A percentile compares a stretch with the other conserved stretches of the same genome.
Evolutionary conservation across 2,797 vertebrate genomes (phyloP).

Genomic region (Anabas testudineus): DNA sequence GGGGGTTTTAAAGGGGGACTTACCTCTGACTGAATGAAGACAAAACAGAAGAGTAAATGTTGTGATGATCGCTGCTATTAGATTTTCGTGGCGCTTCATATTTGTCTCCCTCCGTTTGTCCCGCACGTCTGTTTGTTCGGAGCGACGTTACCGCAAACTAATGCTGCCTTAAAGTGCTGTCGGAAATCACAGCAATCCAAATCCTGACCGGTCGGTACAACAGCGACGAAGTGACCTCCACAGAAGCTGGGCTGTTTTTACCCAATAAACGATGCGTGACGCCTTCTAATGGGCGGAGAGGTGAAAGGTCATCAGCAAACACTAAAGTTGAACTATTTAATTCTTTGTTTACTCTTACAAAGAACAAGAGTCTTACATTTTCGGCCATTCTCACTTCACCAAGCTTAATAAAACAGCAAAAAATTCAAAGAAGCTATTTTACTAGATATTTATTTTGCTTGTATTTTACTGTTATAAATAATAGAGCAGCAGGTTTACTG

Average conservation of each 20-base stretch:
- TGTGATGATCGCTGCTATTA: slow-evolving; percentile 25
- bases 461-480: background rate
- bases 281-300: slow-evolving; percentile 46
- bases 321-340: too few species aligned
- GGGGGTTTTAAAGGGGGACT: slow-evolving; percentile 35
- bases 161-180: slow-evolving; percentile 59
- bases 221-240: background rate
- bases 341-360: too few species aligned
- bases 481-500: too few species aligned
- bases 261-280: slow-evolving; percentile 47
- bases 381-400: too few species aligned
- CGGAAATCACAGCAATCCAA: slow-evolving; percentile 45
- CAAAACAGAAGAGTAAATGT: slow-evolving; percentile 51
- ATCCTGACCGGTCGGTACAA: background rate
- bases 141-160: slow-evolving; percentile 5
- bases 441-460: background rate
- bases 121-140: slow-evolving; percentile 12
- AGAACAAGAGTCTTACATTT: too few species aligned
- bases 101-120: slow-evolving; percentile 45
- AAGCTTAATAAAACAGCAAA: too few species aligned
- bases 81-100: slow-evolving; percentile 66
- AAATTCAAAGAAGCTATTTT: too few species aligned
- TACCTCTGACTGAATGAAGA: slow-evolving; percentile 73
- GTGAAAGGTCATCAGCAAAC: background rate
- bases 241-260: slow-evolving; percentile 29